Evolutionary conservation across 1,140 invertebrate genomes (phyloP), one percentile per base, ranked within the genome.

Genomic region (Atopsyche davidsoni): DNA sequence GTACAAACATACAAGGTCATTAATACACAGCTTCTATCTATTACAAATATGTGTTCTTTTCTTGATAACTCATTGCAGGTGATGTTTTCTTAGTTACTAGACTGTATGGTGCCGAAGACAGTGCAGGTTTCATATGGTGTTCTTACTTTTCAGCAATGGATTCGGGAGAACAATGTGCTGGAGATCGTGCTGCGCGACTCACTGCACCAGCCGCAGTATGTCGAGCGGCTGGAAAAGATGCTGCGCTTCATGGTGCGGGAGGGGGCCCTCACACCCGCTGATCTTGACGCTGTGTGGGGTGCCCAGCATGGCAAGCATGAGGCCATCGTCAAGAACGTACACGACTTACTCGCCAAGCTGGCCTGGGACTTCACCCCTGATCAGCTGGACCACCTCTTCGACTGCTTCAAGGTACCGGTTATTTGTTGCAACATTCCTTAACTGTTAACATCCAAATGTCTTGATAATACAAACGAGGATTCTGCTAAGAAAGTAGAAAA

Each of bases 341-440:
- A 98, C 66, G 95, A 98, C 66, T 71, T 98, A 47, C 70, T 98
- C 36, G 94, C 95, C 0, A 98, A 98, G 70, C 72, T 98, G 23
- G 95, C 95, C 0, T 98, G 94, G 94, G 94, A 98, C 70, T 98
- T 98, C 65, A 92, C 90, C 50, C 89, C 93, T 4, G 93, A 96
- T 68, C 95, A 98, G 68, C 75, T 98, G 4, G 94, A 98, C 67
- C 94, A 98, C 76, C 74, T 98, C 3, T 98, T 98, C 72, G 92
- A 95, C 64, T 96, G 94, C 75, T 98, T 98, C 74, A 91, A 95
- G 79, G 89, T 90, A 56, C n/a, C 3, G 28, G n/a, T n/a, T n/a
- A n/a, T n/a, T n/a, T n/a, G n/a, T n/a, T n/a, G n/a, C n/a, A n/a
- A n/a, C n/a, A n/a, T n/a, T n/a, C n/a, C n/a, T n/a, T n/a, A n/a